Evolutionary conservation across 1,140 invertebrate genomes (phyloP), one percentile per base, ranked within the genome.

Genomic region (Diorhabda elongata): DNA sequence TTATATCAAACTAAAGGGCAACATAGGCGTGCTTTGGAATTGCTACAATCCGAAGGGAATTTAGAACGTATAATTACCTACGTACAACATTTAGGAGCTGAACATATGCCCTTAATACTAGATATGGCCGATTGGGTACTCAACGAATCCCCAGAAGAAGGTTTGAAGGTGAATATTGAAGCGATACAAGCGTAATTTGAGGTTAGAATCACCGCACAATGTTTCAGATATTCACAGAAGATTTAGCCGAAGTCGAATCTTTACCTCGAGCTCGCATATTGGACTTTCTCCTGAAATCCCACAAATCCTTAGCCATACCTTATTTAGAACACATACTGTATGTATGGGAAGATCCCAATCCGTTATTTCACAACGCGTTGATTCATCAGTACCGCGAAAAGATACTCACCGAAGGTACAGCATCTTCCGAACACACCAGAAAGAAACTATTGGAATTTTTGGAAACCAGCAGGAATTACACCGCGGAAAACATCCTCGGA

Each of bases 81-180:
- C 85, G 85, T 99, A 59, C 96, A 99, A 78, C 88, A 93, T 78
- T 83, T 99, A 66, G 91, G 93, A 47, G 78, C 83, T 9, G 92
- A 97, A 71, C 87, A 98, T 79, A 87, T 98, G 71, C 90, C 95
- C 73, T 81, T 98, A 47, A 97, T 99, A 75, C 91, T 98, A 74
- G 92, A 98, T 81, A 98, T 96, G 85, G 88, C 95, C n/a, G 90
- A 92, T 69, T 97, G 95, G 94, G 92, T 99, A 58, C 81, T 99
- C 26, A 88, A 90, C 70, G 86, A 91, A 75, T 84, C 93, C 81
- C 94, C 95, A 2, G 91, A 94, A 73, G 93, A 97, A 82, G 97
- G 96, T 7, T 81, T 98, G 1, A 91, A 92, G 70, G 77, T 78
- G 69, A 65, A 26, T 26, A 26, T 26, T 26, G 26, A 26, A 26